Percentiles rank a stretch among this genome's conserved stretches.
Evolutionary conservation across 2,797 vertebrate species (phyloP).

Genomic region (Poeciliopsis infans): DNA sequence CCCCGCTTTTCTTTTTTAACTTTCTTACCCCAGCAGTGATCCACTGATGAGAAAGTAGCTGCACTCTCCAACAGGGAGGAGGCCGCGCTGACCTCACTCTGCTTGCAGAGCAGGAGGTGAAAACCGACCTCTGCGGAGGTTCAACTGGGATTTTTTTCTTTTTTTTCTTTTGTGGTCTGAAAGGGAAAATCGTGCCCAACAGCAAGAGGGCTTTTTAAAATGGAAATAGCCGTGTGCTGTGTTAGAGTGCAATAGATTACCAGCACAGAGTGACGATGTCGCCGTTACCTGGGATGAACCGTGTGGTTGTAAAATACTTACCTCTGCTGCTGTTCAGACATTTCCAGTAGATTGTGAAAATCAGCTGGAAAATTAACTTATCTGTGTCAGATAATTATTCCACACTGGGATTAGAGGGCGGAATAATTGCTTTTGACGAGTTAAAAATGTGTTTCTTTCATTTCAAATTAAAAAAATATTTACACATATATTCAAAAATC

Average conservation of each 20-base stretch:
- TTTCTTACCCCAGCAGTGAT: slow-evolving; percentile 16
- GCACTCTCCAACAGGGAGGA: slow-evolving; percentile 22
- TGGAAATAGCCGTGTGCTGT: background rate
- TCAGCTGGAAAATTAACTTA: background rate
- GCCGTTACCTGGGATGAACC: background rate
- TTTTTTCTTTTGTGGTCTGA: background rate
- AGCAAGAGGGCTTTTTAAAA: background rate
- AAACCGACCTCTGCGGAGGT: background rate
- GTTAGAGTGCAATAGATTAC: background rate
- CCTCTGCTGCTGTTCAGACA: background rate
- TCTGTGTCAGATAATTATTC: too few relatives aligned
- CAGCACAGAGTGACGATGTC: background rate
- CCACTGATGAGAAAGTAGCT: slow-evolving; percentile 30
- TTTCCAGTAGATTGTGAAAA: background rate
- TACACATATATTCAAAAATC: too few relatives aligned
- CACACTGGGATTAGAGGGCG: too few relatives aligned
- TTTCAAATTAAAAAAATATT: too few relatives aligned
- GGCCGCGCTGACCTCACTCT: background rate
- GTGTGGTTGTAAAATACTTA: background rate
- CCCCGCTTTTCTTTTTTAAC: slow-evolving; percentile 35
- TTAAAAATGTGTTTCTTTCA: too few relatives aligned
- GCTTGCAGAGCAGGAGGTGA: slow-evolving; percentile 1
- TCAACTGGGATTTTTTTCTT: background rate
- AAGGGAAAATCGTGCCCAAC: background rate
- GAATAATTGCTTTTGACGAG: too few relatives aligned